phyloP scores from a whole-genome alignment of 2,888 invertebrate species.

The Clistopyga incitator region DNA sequence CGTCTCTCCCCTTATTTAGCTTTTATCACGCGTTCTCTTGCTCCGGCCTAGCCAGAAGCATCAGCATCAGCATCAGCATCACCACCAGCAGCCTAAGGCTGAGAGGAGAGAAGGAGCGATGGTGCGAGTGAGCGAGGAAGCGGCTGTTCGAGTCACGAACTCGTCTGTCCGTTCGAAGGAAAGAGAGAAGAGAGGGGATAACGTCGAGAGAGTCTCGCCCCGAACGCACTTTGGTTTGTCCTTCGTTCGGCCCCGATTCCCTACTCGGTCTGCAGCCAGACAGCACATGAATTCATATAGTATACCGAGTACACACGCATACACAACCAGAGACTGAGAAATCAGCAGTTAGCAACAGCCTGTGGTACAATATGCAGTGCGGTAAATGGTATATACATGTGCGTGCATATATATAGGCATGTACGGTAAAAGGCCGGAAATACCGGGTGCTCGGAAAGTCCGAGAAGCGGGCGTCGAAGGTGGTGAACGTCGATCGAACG shows the following conservation, averaged over 20 bases:
- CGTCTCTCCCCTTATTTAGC: slow-evolving; percentile 71
- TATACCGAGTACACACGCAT: slow-evolving; percentile 2
- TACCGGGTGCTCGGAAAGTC: slow-evolving; percentile 73
- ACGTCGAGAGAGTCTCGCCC: slow-evolving; percentile 52
- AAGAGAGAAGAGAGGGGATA: slow-evolving; percentile 38
- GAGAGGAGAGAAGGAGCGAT: slow-evolving; percentile 45
- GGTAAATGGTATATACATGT: slow-evolving; percentile 24
- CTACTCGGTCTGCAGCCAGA: slow-evolving; percentile 67
- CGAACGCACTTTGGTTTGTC: slow-evolving; percentile 74
- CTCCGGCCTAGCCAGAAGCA: slow-evolving; percentile 56
- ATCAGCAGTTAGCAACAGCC: slow-evolving; percentile 67
- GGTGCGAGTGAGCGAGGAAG: slow-evolving; percentile 11
- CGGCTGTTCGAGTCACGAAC: slow-evolving; percentile 62
- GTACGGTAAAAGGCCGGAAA: neutral
- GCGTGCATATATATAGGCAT: slow-evolving; percentile 6
- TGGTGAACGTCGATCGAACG: slow-evolving; percentile 26
- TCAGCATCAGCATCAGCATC: slow-evolving; percentile 16
- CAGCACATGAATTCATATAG: slow-evolving; percentile 50
- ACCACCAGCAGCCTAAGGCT: slow-evolving; percentile 60
- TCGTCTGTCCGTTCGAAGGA: slow-evolving; percentile 44
- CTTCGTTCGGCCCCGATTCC: slow-evolving; percentile 76
- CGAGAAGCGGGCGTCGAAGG: slow-evolving; percentile 13
- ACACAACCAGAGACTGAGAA: slow-evolving; percentile 41
- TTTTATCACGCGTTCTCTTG: slow-evolving; percentile 66
- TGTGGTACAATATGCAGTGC: slow-evolving; percentile 22